These are phyloP conservation scores for Bujurquina vittata DNA, from an alignment of 2,113 vertebrate genomes.

Conservation along the genomic window DNA sequence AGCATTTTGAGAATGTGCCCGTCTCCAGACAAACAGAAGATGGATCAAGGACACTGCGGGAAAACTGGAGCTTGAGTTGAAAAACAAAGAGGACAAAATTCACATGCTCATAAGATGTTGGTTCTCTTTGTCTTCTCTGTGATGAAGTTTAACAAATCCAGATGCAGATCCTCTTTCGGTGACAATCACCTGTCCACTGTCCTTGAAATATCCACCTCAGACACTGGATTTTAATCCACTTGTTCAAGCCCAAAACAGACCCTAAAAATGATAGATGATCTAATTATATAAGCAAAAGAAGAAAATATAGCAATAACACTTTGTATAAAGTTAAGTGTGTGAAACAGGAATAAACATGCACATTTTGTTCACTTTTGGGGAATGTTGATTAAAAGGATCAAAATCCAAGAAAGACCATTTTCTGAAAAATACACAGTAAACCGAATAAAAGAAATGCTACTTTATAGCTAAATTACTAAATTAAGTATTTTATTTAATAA, in stretches of 20 bases:
- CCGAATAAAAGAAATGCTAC: not conserved
- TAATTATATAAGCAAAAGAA: too few species aligned
- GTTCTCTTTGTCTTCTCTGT: not conserved
- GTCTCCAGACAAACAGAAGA: too few species aligned
- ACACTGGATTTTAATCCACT: too few species aligned
- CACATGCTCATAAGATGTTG: not conserved
- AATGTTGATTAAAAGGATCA: conserved; percentile 1
- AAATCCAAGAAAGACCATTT: not conserved
- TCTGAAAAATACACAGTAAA: not conserved
- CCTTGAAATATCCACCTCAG: too few species aligned
- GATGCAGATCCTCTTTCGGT: not conserved
- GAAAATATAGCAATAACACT: not conserved
- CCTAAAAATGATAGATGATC: not conserved
- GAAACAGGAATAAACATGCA: not conserved
- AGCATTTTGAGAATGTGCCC: too few species aligned
- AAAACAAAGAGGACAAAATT: not conserved
- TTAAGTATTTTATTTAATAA: not conserved
- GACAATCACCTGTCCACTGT: not conserved
- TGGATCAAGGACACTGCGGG: too few species aligned
- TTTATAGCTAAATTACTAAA: not conserved
- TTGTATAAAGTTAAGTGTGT: not conserved
- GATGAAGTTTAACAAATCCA: too few species aligned
- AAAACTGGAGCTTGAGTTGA: not conserved
- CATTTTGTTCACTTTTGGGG: not conserved
- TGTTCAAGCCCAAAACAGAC: too few species aligned